These are phyloP conservation scores for Hylyphantes graminicola DNA, from an alignment of 1,140 invertebrate species.

Conservation along the genomic window DNA sequence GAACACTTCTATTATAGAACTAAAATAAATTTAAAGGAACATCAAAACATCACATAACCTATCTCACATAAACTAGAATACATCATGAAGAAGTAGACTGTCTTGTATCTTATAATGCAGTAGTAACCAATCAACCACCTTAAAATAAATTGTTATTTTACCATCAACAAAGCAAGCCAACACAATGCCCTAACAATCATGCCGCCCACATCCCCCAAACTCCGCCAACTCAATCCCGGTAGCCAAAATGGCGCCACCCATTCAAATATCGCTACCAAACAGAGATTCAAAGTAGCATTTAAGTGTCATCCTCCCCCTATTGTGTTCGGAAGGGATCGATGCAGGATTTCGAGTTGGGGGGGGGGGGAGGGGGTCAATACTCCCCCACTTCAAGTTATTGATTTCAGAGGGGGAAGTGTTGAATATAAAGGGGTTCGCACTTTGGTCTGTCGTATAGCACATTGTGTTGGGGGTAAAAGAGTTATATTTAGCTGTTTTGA, in stretches of 20 bases:
- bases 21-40: too few relatives aligned
- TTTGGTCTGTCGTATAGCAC: too few relatives aligned
- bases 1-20: too few relatives aligned
- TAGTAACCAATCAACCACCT: too few relatives aligned
- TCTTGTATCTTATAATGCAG: too few relatives aligned
- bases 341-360: not conserved
- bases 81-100: too few relatives aligned
- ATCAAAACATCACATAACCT: too few relatives aligned
- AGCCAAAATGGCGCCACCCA: constrained; percentile 34
- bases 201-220: constrained; percentile 2
- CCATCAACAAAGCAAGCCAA: too few relatives aligned
- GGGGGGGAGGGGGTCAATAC: not conserved
- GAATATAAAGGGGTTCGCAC: not conserved
- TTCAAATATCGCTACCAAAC: not conserved
- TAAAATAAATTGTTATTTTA: too few relatives aligned
- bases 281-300: constrained; percentile 25
- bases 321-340: constrained; percentile 22
- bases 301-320: not conserved
- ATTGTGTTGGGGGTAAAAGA: too few relatives aligned
- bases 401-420: not conserved
- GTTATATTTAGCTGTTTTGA: too few relatives aligned
- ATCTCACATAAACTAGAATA: too few relatives aligned
- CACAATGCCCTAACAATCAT: not conserved
- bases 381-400: constrained; percentile 37
- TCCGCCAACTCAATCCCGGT: not conserved